Base-by-base conservation (phyloP, 2,888 invertebrate species). In the Ennomos fuscantarius region DNA sequence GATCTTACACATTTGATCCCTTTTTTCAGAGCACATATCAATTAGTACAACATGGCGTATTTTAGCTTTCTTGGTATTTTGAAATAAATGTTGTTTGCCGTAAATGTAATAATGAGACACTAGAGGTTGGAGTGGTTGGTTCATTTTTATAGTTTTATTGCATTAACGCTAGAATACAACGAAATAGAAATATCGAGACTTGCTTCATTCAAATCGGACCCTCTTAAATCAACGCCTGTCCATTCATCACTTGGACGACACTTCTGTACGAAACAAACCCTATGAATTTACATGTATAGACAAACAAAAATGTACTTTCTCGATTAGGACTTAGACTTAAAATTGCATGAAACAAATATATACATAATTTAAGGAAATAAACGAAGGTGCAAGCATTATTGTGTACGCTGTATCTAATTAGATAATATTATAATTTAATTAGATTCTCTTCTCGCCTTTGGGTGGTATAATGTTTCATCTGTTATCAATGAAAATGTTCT, bases 221-320 rank as follows among this genome's bases (percentile, higher is more conserved):
- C 85, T 84, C 80, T 82, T 89, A 87, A 89, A 87, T 88, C 87
- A 88, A 84, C 63, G 70, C 66, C 67, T 69, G 67, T 61, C 82
- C 84, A 89, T 91, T 88, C 89, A 88, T 90, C 89, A 88, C 83
- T 66, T 9, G 59, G 50, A 70, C 72, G 88, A 87, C 87, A 84
- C 73, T 81, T 82, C 70, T 79, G 76, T 79, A 78, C 78, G 69
- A 73, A 74, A 66, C 66, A 71, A 74, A 78, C 69, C 72, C 68
- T 69, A 68, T 61, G 63, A 68, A 74, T 60, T 67, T 64, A 63
- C 61, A 46, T 61, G 66, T 33, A 56, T 74, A 69, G 47, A 46
- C 72, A 78, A 64, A 54, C 63, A 53, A 82, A 82, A 79, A 33
- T 60, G 57, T 68, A 74, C 80, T 72, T 65, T 81, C 76, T 55